phyloP scores from a whole-genome alignment of 2,888 invertebrate species.

The Julus scandinavius region DNA sequence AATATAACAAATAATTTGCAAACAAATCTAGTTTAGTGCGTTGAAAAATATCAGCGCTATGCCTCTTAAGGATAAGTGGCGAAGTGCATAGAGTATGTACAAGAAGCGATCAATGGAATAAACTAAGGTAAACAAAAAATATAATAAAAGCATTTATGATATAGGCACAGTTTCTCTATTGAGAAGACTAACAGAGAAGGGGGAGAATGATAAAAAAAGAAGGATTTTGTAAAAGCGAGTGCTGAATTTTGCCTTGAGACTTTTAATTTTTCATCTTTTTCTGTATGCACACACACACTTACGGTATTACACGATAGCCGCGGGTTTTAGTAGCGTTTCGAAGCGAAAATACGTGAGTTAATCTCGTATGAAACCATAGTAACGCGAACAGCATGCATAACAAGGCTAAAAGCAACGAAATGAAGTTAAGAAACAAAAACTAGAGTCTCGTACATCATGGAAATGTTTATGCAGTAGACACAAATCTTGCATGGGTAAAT shows the following conservation, averaged over 20 bases:
- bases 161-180: background rate
- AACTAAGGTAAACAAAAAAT: conserved; percentile 18
- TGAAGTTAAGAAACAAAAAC: background rate
- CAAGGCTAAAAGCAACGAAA: background rate
- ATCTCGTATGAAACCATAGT: background rate
- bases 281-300: background rate
- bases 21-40: background rate
- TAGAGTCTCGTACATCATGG: background rate
- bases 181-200: background rate
- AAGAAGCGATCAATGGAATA: conserved; percentile 22
- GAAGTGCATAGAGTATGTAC: background rate
- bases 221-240: background rate
- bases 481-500: background rate
- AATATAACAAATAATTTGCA: conserved; percentile 36
- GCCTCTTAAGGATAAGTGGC: background rate
- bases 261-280: conserved; percentile 11
- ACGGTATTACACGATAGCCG: background rate
- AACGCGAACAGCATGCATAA: background rate
- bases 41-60: background rate
- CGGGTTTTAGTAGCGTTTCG: conserved; percentile 4
- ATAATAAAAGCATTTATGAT: conserved; percentile 23
- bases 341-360: background rate
- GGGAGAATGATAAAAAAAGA: background rate
- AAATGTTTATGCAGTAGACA: background rate
- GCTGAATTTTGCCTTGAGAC: background rate